Base-by-base conservation (phyloP, 2,113 vertebrate genomes). In the Neopipo cinnamomea region DNA sequence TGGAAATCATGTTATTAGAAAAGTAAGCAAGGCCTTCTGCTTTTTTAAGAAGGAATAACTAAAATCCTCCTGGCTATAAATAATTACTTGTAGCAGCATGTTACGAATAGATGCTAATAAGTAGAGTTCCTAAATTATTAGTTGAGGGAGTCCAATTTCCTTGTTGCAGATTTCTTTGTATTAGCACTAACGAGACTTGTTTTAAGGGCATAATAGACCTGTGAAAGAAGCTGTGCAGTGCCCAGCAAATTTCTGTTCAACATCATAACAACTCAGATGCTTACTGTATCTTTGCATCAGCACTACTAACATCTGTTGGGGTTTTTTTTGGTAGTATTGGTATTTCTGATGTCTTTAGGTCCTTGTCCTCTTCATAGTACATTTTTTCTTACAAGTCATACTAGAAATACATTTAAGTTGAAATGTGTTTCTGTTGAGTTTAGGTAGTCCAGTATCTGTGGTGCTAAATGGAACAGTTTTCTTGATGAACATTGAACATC, bases 81-180 rank as follows among this genome's bases (percentile, higher is more conserved):
- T 88, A 93, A 95, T 96, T 95, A 93, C 52, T 88, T 76, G 55
- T 2, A 95, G 53, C 94, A 95, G 91, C 95, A 68, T 90, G 95
- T 77, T 95, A 63, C 85, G 80, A 97, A 79, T 89, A 92, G 59
- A 93, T 95, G 92, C 27, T 93, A 94, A 91, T 92, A 76, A 91
- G 55, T 31, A 52, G 50, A 61, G 76, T 83, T 89, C 46, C 67
- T 88, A 88, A 95, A 96, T 96, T 97, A 86, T 53, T 75, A 68
- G 81, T 63, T 83, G 79, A 86, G 41, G 35, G 52, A 94, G 70
- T 84, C 65, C 88, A 97, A 95, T 95, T 97, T 96, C 95, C 95
- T 93, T 75, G 35, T 70, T 95, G 71, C 55, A 65, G 47, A 33
- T 56, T 90, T 72, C 42, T 94, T 86, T 81, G 81, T 85, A 37